These are phyloP conservation scores for Balaeniceps rex DNA, from an alignment of 2,113 vertebrate genomes.

Conservation along the genomic window DNA sequence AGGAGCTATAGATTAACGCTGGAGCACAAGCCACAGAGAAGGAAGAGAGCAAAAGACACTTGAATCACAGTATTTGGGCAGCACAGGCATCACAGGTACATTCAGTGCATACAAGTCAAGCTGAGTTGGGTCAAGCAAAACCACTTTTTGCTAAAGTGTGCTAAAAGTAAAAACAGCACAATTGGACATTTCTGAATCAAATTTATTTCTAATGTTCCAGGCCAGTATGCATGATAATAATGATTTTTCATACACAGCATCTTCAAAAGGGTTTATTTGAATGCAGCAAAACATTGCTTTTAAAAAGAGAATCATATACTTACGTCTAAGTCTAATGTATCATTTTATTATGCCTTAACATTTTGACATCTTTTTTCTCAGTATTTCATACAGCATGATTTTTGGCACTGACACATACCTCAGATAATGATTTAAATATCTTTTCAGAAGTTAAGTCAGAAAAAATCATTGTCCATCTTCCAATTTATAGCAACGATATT, in stretches of 20 bases:
- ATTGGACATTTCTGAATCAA: not conserved
- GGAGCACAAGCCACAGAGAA: not conserved
- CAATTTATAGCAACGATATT: not conserved
- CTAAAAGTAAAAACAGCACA: not conserved
- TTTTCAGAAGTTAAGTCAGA: not conserved
- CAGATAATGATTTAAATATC: not conserved
- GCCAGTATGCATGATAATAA: not conserved
- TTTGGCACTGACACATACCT: not conserved
- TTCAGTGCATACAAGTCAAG: not conserved
- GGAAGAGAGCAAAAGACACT: not conserved
- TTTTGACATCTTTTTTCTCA: not conserved
- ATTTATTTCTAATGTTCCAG: not conserved
- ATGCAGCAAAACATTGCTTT: not conserved
- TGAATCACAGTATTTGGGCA: not conserved
- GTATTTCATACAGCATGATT: not conserved
- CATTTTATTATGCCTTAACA: not conserved
- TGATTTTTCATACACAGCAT: not conserved
- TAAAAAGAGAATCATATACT: not conserved
- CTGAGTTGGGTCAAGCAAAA: not conserved
- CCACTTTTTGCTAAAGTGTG: not conserved
- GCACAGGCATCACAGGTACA: not conserved
- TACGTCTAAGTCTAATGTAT: not conserved
- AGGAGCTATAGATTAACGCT: not conserved
- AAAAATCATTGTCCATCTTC: not conserved
- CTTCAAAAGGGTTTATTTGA: not conserved